Conservation (phyloP, 1,140 invertebrate species). For the Drosophila pruinosa region DNA sequence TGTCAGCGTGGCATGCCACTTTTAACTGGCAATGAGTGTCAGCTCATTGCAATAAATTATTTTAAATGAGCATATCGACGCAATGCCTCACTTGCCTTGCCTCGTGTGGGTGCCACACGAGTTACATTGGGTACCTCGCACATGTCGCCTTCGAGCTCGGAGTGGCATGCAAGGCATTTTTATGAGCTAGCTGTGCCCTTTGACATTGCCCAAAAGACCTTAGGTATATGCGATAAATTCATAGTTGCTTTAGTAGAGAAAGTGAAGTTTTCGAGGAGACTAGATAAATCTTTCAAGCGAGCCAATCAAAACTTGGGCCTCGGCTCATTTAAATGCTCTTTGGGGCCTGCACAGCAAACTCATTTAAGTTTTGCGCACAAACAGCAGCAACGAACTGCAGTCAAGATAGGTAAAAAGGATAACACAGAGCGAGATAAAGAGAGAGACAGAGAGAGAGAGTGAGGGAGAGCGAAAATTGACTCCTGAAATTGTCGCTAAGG, state of each 20-base stretch:
- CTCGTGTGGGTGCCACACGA: conserved; percentile 14
- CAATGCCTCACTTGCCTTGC: conserved; percentile 38
- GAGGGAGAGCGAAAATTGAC: background rate
- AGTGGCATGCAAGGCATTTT: conserved; percentile 62
- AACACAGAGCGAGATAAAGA: conserved; percentile 15
- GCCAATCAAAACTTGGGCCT: conserved; percentile 65
- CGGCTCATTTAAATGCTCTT: conserved; percentile 68
- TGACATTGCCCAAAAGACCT: conserved; percentile 39
- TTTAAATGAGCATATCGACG: conserved; percentile 82
- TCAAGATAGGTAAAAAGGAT: conserved; percentile 76
- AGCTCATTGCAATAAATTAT: conserved; percentile 81
- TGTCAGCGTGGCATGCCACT: conserved; percentile 50
- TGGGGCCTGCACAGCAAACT: conserved; percentile 57
- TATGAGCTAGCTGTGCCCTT: conserved; percentile 48
- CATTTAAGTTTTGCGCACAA: conserved; percentile 65
- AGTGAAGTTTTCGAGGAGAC: background rate
- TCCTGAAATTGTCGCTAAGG: conserved; percentile 53
- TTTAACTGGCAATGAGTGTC: conserved; percentile 77
- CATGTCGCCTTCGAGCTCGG: background rate
- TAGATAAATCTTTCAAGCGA: conserved; percentile 66
- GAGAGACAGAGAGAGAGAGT: background rate
- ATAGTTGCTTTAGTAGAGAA: too few species aligned
- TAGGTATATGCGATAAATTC: conserved; percentile 55
- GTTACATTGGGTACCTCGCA: background rate
- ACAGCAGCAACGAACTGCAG: conserved; percentile 10